Conservation (phyloP, 2,888 invertebrate genomes). For the Lithosia quadra region DNA sequence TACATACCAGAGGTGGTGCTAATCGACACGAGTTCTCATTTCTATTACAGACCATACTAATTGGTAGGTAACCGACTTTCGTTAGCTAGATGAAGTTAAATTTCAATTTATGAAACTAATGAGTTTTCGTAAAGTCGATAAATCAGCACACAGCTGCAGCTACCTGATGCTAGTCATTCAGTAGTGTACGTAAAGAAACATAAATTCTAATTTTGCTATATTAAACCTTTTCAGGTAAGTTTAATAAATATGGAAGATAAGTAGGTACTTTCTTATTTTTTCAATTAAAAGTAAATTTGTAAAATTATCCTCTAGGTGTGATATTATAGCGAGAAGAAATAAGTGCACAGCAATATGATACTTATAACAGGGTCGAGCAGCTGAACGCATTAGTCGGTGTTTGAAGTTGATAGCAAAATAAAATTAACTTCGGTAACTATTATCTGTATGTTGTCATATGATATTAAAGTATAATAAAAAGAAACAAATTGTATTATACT, state of each 20-base stretch:
- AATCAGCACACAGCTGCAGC: not conserved
- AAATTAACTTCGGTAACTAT: not conserved
- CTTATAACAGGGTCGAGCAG: not conserved
- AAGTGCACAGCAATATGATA: not conserved
- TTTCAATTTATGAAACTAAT: conserved; percentile 36
- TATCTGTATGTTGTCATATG: no score
- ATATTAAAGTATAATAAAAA: no score
- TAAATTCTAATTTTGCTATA: no score
- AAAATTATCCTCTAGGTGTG: not conserved
- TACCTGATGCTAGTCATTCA: no score
- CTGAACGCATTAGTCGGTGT: not conserved
- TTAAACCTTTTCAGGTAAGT: no score
- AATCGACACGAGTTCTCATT: conserved; percentile 32
- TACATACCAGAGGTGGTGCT: conserved; percentile 25
- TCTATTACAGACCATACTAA: conserved; percentile 17
- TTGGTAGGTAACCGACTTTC: conserved; percentile 34
- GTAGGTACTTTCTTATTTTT: not conserved
- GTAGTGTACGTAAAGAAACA: no score
- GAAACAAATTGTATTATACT: no score
- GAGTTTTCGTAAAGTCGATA: conserved; percentile 19
- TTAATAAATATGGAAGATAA: no score
- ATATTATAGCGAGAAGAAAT: not conserved
- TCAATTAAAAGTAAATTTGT: not conserved
- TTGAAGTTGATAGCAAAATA: not conserved
- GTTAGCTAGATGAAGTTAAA: conserved; percentile 28